Evolutionary conservation across 2,888 invertebrate genomes (phyloP).

Genomic region (Rhagonycha fulva): DNA sequence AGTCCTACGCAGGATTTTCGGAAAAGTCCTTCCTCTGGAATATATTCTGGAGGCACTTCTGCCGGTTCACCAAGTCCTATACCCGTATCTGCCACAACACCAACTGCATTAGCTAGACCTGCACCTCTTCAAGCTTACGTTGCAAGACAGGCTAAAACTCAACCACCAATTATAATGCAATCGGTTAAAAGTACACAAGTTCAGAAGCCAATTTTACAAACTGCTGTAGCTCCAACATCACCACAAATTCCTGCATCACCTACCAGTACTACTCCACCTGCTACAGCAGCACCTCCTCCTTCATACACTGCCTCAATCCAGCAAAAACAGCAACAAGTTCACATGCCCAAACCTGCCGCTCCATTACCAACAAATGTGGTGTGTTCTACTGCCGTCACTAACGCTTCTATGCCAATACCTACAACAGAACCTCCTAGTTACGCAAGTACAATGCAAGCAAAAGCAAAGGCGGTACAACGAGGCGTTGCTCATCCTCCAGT

Average conservation of each 20-base stretch:
- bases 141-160: constrained; percentile 84
- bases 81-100: constrained; percentile 63
- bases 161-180: constrained; percentile 95
- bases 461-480: constrained; percentile 70
- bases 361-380: constrained; percentile 45
- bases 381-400: constrained; percentile 55
- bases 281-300: constrained; percentile 70
- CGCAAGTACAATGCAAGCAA: constrained; percentile 84
- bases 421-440: constrained; percentile 91
- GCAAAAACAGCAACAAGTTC: constrained; percentile 62
- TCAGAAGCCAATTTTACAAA: constrained; percentile 92
- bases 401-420: constrained; percentile 57
- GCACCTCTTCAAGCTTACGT: constrained; percentile 85
- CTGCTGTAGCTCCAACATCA: constrained; percentile 89
- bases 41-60: constrained; percentile 82
- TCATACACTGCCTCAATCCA: constrained; percentile 82
- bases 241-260: constrained; percentile 65
- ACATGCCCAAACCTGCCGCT: constrained; percentile 50
- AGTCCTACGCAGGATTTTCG: constrained; percentile 81
- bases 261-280: constrained; percentile 56
- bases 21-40: constrained; percentile 85
- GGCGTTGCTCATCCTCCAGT: constrained; percentile 69
- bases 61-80: constrained; percentile 83
- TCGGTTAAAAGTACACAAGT: constrained; percentile 95
- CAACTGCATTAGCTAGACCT: constrained; percentile 73